These are phyloP conservation scores for Muntiacus reevesi DNA, from an alignment of 2,113 vertebrate species.

Conservation along the genomic window DNA sequence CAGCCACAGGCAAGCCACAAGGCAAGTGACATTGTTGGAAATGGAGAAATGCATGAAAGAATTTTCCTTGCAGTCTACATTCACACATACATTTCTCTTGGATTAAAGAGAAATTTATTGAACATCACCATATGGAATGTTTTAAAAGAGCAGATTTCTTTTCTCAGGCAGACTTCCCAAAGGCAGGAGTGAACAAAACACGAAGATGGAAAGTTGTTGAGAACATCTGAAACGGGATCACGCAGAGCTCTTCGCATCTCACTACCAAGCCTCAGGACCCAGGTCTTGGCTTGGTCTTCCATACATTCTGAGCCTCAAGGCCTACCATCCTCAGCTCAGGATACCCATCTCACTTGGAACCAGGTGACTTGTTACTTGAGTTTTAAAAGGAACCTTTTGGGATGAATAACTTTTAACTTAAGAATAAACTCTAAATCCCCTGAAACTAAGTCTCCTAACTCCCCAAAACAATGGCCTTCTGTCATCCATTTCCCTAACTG, in stretches of 20 bases:
- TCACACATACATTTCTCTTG: neutral
- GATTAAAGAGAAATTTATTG: neutral
- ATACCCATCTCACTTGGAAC: neutral
- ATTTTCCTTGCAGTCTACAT: neutral
- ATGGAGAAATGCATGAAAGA: neutral
- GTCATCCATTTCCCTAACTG: neutral
- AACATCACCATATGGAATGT: neutral
- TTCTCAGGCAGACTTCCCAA: constrained; percentile 2
- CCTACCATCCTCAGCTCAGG: neutral
- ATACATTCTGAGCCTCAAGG: neutral
- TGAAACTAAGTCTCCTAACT: neutral
- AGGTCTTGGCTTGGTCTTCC: neutral
- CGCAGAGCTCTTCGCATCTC: neutral
- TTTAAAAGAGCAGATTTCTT: neutral
- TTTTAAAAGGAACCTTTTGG: neutral
- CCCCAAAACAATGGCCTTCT: neutral
- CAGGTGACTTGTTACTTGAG: neutral
- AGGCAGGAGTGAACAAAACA: neutral
- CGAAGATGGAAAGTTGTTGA: neutral
- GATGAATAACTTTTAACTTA: neutral
- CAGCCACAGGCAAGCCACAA: fast-evolving
- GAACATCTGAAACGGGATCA: neutral
- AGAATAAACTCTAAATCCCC: neutral
- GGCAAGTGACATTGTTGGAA: neutral
- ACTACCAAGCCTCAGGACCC: neutral